Conservation (phyloP, 2,888 invertebrate species). For the Polymixis lichenea region DNA sequence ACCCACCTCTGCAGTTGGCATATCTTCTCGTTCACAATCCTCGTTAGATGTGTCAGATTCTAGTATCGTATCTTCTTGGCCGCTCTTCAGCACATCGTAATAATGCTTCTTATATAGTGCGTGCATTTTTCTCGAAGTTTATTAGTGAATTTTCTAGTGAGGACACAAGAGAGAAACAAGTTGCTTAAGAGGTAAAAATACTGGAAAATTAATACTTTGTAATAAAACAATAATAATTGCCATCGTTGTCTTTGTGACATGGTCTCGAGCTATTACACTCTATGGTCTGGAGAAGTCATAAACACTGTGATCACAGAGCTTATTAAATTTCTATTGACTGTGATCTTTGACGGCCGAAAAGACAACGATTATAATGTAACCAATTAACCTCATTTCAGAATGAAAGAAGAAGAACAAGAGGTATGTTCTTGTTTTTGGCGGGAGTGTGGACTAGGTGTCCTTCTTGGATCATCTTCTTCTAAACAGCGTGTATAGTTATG, state of each 20-base stretch:
- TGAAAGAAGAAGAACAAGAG: background rate
- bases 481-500: background rate
- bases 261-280: too few relatives aligned
- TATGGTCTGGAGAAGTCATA: background rate
- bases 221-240: conserved; percentile 14
- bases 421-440: background rate
- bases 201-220: conserved; percentile 14
- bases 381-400: background rate
- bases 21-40: background rate
- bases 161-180: conserved; percentile 2
- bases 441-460: background rate
- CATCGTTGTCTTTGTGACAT: conserved; percentile 17
- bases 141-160: background rate
- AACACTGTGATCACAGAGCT: too few relatives aligned
- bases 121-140: conserved; percentile 32
- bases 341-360: background rate
- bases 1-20: conserved; percentile 42
- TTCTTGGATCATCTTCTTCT: background rate
- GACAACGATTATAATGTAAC: background rate
- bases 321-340: too few relatives aligned
- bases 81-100: conserved; percentile 41
- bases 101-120: conserved; percentile 37
- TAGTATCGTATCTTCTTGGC: conserved; percentile 49
- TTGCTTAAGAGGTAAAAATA: conserved; percentile 15
- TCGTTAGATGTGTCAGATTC: conserved; percentile 38